Percentiles rank a stretch among this genome's conserved stretches.
These are phyloP conservation scores for Microctonus aethiopoides DNA, from an alignment of 2,888 invertebrate species.

Conservation along the genomic window DNA sequence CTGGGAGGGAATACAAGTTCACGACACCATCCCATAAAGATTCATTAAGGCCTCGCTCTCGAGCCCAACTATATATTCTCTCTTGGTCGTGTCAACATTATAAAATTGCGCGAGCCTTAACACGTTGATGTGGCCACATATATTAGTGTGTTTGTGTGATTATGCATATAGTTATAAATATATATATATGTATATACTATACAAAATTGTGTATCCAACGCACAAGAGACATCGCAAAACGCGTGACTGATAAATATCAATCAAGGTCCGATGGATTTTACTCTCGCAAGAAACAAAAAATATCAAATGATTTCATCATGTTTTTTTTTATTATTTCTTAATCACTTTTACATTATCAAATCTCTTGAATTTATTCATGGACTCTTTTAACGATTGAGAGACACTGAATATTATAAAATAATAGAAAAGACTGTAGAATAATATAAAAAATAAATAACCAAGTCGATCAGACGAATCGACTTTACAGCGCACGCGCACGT, in stretches of 20 bases:
- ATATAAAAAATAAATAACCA: background rate
- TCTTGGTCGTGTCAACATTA: constrained; percentile 61
- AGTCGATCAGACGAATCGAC: constrained; percentile 32
- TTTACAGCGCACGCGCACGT: constrained; percentile 20
- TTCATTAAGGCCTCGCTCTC: constrained; percentile 62
- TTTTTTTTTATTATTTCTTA: background rate
- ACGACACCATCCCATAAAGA: constrained; percentile 67
- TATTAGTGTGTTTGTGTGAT: constrained; percentile 22
- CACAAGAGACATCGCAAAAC: constrained; percentile 51
- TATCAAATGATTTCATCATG: background rate
- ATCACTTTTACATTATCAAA: constrained; percentile 1
- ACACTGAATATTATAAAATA: constrained; percentile 21
- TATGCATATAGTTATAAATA: background rate
- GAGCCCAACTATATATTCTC: constrained; percentile 59
- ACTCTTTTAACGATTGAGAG: constrained; percentile 27
- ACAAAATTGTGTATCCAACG: constrained; percentile 34
- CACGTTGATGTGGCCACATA: constrained; percentile 37
- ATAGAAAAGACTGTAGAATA: constrained; percentile 2
- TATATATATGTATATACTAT: too few relatives aligned
- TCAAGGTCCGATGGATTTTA: constrained; percentile 51
- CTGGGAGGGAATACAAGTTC: constrained; percentile 66
- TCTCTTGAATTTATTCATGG: background rate
- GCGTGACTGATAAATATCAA: constrained; percentile 62
- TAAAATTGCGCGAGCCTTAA: constrained; percentile 49
- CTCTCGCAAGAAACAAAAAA: constrained; percentile 40